Evolutionary conservation across 2,797 vertebrate genomes (phyloP).

Genomic region (Sebastes diploproa): DNA sequence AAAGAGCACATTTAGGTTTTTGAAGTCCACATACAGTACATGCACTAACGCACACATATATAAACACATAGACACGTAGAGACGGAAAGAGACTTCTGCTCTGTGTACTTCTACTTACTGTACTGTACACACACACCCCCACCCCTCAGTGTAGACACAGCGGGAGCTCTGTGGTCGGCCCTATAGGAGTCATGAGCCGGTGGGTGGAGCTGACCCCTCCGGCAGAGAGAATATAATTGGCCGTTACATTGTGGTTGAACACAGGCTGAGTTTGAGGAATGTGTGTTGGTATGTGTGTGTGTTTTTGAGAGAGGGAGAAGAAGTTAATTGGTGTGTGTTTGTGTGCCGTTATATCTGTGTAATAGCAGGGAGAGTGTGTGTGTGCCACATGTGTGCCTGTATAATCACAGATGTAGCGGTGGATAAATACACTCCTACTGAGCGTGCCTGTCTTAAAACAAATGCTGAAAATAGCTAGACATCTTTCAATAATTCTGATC

Average conservation of each 20-base stretch:
- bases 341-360: slow-evolving; percentile 1
- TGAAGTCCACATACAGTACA: slow-evolving; percentile 22
- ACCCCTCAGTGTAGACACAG: slow-evolving; percentile 46
- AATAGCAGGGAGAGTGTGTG: background rate
- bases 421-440: slow-evolving; percentile 25
- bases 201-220: slow-evolving; percentile 65
- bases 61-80: background rate
- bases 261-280: slow-evolving; percentile 55
- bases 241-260: slow-evolving; percentile 59
- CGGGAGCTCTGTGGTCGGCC: slow-evolving; percentile 58
- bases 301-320: background rate
- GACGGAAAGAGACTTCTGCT: background rate
- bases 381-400: slow-evolving; percentile 41
- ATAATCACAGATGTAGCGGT: slow-evolving; percentile 48
- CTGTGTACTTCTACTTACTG: slow-evolving; percentile 35
- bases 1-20: slow-evolving; percentile 33
- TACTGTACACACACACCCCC: slow-evolving; percentile 25
- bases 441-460: slow-evolving; percentile 10
- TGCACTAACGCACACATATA: background rate
- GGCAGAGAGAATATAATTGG: slow-evolving; percentile 48
- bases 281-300: slow-evolving; percentile 43
- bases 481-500: slow-evolving; percentile 31
- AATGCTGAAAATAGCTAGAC: slow-evolving; percentile 23
- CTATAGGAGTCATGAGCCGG: slow-evolving; percentile 49
- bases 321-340: slow-evolving; percentile 13